phyloP scores from a whole-genome alignment of 2,888 invertebrate species.

The Orchestes rusci region DNA sequence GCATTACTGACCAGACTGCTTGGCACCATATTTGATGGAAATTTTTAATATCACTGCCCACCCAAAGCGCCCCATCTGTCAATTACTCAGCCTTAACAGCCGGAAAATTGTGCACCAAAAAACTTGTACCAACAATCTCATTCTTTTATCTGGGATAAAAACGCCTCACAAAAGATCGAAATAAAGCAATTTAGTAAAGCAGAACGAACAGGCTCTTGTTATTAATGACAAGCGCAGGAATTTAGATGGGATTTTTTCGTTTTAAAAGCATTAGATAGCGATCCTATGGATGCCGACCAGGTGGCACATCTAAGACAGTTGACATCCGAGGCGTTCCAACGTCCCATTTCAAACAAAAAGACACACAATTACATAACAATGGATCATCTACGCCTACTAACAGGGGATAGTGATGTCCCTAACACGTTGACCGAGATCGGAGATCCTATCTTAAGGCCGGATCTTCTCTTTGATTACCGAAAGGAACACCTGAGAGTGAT shows the following conservation, averaged over 20 bases:
- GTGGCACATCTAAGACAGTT: constrained; percentile 42
- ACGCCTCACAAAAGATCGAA: constrained; percentile 11
- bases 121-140: constrained; percentile 25
- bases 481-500: constrained; percentile 38
- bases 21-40: no score
- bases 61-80: constrained; percentile 18
- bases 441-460: constrained; percentile 33
- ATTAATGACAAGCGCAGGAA: constrained; percentile 24
- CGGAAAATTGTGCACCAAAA: constrained; percentile 22
- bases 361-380: constrained; percentile 45
- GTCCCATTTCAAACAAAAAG: constrained; percentile 44
- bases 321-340: constrained; percentile 44
- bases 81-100: constrained; percentile 18
- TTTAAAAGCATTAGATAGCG: constrained; percentile 28
- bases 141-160: constrained; percentile 23
- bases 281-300: constrained; percentile 34
- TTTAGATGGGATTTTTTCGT: constrained; percentile 31
- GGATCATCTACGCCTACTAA: constrained; percentile 45
- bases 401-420: constrained; percentile 43
- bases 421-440: constrained; percentile 38
- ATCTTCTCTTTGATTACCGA: constrained; percentile 35
- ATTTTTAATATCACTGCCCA: no score
- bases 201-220: constrained; percentile 13
- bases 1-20: no score
- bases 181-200: constrained; percentile 15